Evolutionary conservation across 2,113 vertebrate genomes (phyloP).

Genomic region (Tachysurus fulvidraco): DNA sequence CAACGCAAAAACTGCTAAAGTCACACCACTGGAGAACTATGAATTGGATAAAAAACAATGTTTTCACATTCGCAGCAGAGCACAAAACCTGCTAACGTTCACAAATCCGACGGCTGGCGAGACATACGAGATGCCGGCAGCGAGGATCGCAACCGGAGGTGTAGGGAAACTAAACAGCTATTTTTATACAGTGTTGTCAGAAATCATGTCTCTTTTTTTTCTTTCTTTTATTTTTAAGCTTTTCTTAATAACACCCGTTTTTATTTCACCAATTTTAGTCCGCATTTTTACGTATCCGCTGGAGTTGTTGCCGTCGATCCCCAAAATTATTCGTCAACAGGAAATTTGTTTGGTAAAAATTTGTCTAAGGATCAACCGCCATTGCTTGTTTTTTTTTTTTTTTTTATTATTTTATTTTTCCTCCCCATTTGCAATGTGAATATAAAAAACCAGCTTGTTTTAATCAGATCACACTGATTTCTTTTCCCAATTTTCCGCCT

Average conservation of each 20-base stretch:
- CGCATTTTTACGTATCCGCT: neutral
- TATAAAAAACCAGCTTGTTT: neutral
- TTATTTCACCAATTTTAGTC: neutral
- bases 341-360: neutral
- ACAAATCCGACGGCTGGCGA: neutral
- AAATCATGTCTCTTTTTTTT: neutral
- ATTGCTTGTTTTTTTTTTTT: too few species aligned
- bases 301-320: neutral
- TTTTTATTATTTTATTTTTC: neutral
- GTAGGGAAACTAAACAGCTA: too few species aligned
- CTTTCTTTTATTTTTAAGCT: neutral
- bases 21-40: neutral
- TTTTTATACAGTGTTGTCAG: neutral
- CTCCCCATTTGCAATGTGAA: neutral
- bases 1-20: neutral
- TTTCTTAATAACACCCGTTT: neutral
- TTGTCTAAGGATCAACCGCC: neutral
- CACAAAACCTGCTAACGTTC: neutral
- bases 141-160: too few species aligned
- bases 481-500: conserved; percentile 18
- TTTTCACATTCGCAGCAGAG: neutral
- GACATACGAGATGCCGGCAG: neutral
- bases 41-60: neutral
- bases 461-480: conserved; percentile 16
- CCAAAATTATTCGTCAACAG: neutral